Base-by-base conservation (phyloP, 2,113 vertebrate genomes). In the Engystomops pustulosus region DNA sequence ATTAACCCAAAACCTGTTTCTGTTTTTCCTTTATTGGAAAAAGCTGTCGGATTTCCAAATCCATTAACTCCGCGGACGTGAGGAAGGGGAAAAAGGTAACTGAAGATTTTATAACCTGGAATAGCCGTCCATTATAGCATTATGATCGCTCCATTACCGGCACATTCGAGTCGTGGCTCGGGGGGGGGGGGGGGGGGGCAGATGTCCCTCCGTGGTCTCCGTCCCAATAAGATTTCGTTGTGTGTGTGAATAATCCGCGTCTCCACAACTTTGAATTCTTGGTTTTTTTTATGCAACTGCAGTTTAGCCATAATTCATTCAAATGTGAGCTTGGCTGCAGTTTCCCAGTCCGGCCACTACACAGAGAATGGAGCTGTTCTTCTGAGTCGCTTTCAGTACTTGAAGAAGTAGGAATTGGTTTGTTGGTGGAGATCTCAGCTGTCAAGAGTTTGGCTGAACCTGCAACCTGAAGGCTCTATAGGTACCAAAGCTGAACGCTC, bases 101-200 rank as follows among this genome's bases (percentile, higher is more conserved):
- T 85, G 55, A 60, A 85, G 91, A 89, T 92, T 92, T 93, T 93
- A 94, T 92, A 91, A 89, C 89, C 85, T 88, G n/a, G 78, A 89
- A 88, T 91, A 88, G 89, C 23, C 78, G 84, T 88, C 89, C 89
- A 90, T 92, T 93, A 90, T 86, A 87, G 90, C 87, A 86, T 85
- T 86, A 89, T 88, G 87, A 90, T 72, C 88, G 90, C 87, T 88
- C 58, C 87, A 86, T 79, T 79, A 47, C 87, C 86, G 89, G 89
- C 91, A 88, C 89, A 85, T 83, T 55, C 86, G 87, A 81, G 15
- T 4, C 85, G 45, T 23, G 87, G 86, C 87, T 74, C 20, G 23
- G 14, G 7, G 70, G 75, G 34, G 79, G 89, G 86, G 79, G 89
- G 86, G 86, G 87, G 49, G 34, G 81, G 80, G 2, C 12, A 49